Percentiles rank a stretch among this genome's conserved stretches.
Conservation (phyloP, 92 coral and sea anemone species). For the Zoanthus gigantus region DNA sequence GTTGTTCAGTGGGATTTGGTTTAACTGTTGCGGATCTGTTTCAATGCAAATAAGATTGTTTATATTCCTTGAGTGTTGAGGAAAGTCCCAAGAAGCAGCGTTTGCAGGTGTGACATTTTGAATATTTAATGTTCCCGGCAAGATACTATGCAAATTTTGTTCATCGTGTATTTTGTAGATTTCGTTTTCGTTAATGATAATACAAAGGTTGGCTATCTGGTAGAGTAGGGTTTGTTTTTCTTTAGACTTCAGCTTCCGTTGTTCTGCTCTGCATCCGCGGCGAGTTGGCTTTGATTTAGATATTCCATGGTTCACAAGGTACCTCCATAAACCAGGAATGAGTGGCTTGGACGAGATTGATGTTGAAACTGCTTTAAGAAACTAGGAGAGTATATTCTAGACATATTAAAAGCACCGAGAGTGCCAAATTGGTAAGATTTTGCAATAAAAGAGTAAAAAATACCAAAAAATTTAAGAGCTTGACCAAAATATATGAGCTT, state of each 20-base stretch:
- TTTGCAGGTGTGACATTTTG: no score
- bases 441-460: background rate
- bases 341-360: background rate
- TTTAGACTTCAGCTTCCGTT: no score
- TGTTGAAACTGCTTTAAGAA: background rate
- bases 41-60: slow-evolving; percentile 29
- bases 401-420: no score
- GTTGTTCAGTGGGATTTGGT: slow-evolving; percentile 13
- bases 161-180: background rate
- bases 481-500: no score
- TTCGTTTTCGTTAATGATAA: background rate
- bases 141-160: slow-evolving; percentile 31
- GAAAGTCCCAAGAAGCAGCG: slow-evolving; percentile 34
- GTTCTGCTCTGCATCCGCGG: background rate
- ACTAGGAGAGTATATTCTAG: no score
- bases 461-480: no score
- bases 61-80: slow-evolving; percentile 21
- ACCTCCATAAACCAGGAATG: background rate
- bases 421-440: background rate
- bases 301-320: background rate
- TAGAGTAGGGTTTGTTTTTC: no score
- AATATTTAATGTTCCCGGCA: slow-evolving; percentile 2
- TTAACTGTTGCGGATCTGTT: slow-evolving; percentile 6
- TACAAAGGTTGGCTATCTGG: background rate
- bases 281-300: background rate